Evolutionary conservation across 2,888 invertebrate genomes (phyloP), one percentile per base, ranked within the genome.

Genomic region (Drosophila algonquin): DNA sequence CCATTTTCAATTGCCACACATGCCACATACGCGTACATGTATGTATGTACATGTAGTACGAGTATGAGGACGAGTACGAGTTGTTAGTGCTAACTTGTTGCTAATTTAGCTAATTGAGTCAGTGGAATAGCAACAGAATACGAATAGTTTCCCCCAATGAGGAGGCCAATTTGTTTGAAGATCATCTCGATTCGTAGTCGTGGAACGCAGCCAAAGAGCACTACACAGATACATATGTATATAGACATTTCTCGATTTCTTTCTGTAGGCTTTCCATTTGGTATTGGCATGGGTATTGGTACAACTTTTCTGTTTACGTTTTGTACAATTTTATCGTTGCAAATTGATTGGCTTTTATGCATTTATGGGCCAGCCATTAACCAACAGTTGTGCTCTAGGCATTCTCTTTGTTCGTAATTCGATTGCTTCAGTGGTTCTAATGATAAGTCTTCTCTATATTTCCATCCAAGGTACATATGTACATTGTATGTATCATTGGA

Each of bases 71-170:
- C 24, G 24, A 68, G 62, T 57, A 53, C 32, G 18, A 27, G 51
- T 56, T 68, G 69, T 69, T 57, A 67, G 67, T 57, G 81, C 74
- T 87, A 74, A 77, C 73, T 78, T 73, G 78, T 73, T 71, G 73
- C 82, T 77, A 80, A 87, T 80, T 81, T 75, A 72, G 65, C 77
- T 86, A 77, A 87, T 89, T 87, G 89, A 77, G 80, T 81, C 83
- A 81, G 76, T 80, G 76, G 78, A 70, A 75, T 68, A 74, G 58
- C 56, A 72, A 56, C 46, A 9, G 12, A 16, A 57, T 35, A 35
- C 14, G 35, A 30, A 8, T 18, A 27, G 40, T 21, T 35, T 2
- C 5, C 35, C 14, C 40, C 40, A 14, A 7, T 14, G 44, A 45
- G 47, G 27, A 67, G 72, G 75, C 54, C 75, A 65, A 67, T 52